Base-by-base conservation (phyloP, 2,797 vertebrate species). In the Gymnopithys bicolor region DNA sequence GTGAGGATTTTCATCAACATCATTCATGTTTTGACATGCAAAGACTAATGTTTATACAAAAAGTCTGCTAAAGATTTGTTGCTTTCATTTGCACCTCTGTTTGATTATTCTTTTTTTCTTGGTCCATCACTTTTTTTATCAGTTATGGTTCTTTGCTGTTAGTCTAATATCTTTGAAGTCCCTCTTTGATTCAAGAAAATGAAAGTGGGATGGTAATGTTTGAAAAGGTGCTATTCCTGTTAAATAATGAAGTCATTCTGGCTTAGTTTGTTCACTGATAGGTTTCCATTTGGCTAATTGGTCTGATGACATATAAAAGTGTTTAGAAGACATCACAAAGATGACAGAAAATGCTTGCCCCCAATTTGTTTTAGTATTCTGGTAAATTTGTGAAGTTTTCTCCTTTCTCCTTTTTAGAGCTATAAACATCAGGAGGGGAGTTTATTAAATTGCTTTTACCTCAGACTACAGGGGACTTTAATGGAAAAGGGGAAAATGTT, bases 401-500 rank as follows among this genome's bases (percentile, higher is more conserved):
- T 71, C 14, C 58, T 94, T 75, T 94, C 32, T 89, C 93, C 63
- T 83, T 87, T 83, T 62, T 75, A 74, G 60, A 71, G 74, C 37
- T 75, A 81, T 71, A 90, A 82, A 77, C 68, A 93, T 74, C 63
- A 87, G 79, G 91, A 84, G 64, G 58, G 79, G 33, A 45, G 22
- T 77, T 85, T 92, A 83, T 87, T 66, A 94, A 93, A 90, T 46
- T 92, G 93, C 73, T 86, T 94, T 94, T 94, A 84, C 76, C 13
- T 91, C 68, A 85, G 46, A 93, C 87, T 92, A 60, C 56, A 84
- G 76, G 80, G 48, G 28, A 48, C 25, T 93, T 86, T 94, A 84
- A 73, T 52, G 62, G 88, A 84, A 94, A 51, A 79, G 24, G 27
- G 30, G 17, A 59, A 90, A 94, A 49, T 51, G 64, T 71, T 81